phyloP scores from a whole-genome alignment of 1,140 invertebrate species.

The Diprion similis region DNA sequence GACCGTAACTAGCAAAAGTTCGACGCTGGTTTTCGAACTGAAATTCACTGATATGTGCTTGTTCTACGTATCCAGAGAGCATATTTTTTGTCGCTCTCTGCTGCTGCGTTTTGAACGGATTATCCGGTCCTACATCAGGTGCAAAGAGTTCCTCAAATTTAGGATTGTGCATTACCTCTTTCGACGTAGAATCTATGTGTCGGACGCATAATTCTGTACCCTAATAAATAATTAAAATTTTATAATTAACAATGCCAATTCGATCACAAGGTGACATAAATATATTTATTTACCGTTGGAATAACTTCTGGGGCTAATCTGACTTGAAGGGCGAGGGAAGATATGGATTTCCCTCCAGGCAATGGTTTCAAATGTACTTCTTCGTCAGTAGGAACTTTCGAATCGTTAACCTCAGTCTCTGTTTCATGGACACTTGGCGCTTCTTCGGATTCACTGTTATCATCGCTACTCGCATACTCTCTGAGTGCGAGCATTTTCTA shows the following conservation, averaged over 20 bases:
- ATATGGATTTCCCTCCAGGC: slow-evolving; percentile 45
- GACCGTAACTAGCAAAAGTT: slow-evolving; percentile 92
- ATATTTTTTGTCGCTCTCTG: slow-evolving; percentile 89
- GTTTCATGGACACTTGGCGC: slow-evolving; percentile 41
- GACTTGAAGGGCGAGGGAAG: slow-evolving; percentile 67
- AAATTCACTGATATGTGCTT: slow-evolving; percentile 95
- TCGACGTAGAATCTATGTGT: slow-evolving; percentile 75
- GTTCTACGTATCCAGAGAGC: slow-evolving; percentile 93
- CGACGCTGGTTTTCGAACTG: slow-evolving; percentile 98
- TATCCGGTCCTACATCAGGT: slow-evolving; percentile 88
- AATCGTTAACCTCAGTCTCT: slow-evolving; percentile 30
- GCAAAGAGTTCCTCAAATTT: slow-evolving; percentile 95
- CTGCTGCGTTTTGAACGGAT: slow-evolving; percentile 91
- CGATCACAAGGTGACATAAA: slow-evolving; percentile 23
- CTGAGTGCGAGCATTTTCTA: slow-evolving; percentile 67
- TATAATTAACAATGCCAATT: background rate
- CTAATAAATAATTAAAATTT: slow-evolving; percentile 38
- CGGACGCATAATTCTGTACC: slow-evolving; percentile 64
- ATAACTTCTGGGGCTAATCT: slow-evolving; percentile 82
- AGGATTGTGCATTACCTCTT: slow-evolving; percentile 91
- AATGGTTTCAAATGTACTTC: background rate
- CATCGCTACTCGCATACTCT: slow-evolving; percentile 72
- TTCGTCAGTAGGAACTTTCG: slow-evolving; percentile 8
- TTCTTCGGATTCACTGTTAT: slow-evolving; percentile 57
- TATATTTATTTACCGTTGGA: slow-evolving; percentile 69